Conservation (phyloP, 2,113 vertebrate species). For the Pithys albifrons region DNA sequence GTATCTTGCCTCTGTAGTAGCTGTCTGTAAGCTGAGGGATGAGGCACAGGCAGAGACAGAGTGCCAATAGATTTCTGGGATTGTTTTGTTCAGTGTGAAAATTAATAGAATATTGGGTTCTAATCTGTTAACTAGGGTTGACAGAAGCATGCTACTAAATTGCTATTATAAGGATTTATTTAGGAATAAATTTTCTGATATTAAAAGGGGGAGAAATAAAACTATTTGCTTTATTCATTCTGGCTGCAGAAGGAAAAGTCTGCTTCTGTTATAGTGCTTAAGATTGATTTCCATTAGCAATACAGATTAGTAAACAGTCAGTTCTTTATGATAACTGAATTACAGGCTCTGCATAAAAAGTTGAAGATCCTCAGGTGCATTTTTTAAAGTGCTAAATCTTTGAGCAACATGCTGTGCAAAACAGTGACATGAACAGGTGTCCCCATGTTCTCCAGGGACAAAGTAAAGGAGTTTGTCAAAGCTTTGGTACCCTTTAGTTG, state of each 20-base stretch:
- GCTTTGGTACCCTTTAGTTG: not conserved
- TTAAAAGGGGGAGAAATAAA: not conserved
- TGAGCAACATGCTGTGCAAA: not conserved
- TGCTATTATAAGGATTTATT: not conserved
- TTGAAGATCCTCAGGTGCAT: not conserved
- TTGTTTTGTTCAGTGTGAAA: not conserved
- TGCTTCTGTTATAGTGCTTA: not conserved
- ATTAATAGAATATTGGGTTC: not conserved
- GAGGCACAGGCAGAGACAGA: not conserved
- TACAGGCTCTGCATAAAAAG: not conserved
- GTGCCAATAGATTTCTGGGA: not conserved
- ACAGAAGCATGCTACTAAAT: not conserved
- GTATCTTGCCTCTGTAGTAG: not conserved
- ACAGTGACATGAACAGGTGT: not conserved
- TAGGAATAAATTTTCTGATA: not conserved
- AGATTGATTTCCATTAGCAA: conserved; percentile 3
- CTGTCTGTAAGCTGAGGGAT: not conserved
- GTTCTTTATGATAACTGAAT: not conserved
- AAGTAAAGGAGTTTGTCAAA: not conserved
- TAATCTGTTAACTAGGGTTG: not conserved
- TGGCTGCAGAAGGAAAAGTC: not conserved
- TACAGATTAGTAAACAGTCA: not conserved
- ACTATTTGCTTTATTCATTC: not conserved
- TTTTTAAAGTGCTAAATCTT: not conserved
- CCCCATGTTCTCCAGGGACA: not conserved